A percentile compares a stretch with the other conserved stretches of the same genome.
Conservation (phyloP, 2,113 vertebrate genomes). For the Alosa alosa region DNA sequence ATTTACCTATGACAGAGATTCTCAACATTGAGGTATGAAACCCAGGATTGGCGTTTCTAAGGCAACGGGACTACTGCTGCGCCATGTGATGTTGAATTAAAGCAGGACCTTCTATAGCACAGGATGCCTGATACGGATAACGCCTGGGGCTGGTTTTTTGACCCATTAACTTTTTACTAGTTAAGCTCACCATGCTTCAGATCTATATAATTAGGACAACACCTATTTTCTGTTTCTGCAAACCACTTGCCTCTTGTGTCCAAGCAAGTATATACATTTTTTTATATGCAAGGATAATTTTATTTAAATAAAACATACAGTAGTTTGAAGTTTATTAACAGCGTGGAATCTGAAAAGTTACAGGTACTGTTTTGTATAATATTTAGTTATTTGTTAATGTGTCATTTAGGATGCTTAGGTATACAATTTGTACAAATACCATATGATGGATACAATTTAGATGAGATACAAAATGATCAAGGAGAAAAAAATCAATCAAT, state of each 20-base stretch:
- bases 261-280: slow-evolving; percentile 7
- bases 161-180: too few species aligned
- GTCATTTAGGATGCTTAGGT: slow-evolving; percentile 60
- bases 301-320: slow-evolving; percentile 67
- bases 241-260: neutral
- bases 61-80: too few species aligned
- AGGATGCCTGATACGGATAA: too few species aligned
- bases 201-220: too few species aligned
- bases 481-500: neutral
- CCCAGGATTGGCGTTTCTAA: too few species aligned
- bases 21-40: too few species aligned
- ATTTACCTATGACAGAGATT: too few species aligned
- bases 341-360: slow-evolving; percentile 35
- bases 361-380: slow-evolving; percentile 51
- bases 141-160: too few species aligned
- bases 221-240: neutral
- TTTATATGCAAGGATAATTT: slow-evolving; percentile 28
- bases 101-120: too few species aligned
- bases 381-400: slow-evolving; percentile 61
- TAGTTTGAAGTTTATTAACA: slow-evolving; percentile 67
- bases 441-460: slow-evolving; percentile 24
- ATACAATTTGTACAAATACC: slow-evolving; percentile 57
- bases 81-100: too few species aligned
- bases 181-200: too few species aligned
- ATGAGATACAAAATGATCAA: neutral